Percentiles rank a stretch among this genome's conserved stretches.
Conservation (phyloP, 1,140 invertebrate genomes). For the Drosophila pruinosa region DNA sequence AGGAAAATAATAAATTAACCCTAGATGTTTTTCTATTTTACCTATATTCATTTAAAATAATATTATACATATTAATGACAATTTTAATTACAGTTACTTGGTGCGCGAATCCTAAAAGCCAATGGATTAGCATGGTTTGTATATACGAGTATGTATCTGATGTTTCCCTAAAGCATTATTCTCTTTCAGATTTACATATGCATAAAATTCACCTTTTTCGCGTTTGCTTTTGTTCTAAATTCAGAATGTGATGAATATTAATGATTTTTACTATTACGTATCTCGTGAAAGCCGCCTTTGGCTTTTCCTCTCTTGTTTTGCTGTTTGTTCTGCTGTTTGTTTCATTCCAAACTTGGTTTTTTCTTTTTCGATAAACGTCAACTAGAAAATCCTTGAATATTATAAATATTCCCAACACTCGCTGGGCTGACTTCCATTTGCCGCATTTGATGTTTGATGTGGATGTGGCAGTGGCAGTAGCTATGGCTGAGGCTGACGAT, state of each 20-base stretch:
- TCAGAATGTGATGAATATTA: constrained; percentile 61
- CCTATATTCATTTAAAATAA: too few relatives aligned
- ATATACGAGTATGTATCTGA: not conserved
- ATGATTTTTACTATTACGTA: constrained; percentile 43
- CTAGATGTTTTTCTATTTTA: too few relatives aligned
- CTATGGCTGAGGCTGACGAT: not conserved
- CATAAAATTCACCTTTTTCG: not conserved
- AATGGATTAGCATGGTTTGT: too few relatives aligned
- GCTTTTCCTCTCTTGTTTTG: constrained; percentile 3
- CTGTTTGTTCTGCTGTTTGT: constrained; percentile 16
- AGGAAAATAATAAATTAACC: too few relatives aligned
- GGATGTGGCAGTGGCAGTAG: too few relatives aligned
- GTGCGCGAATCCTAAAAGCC: too few relatives aligned
- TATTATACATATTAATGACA: too few relatives aligned
- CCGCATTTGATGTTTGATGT: constrained; percentile 56
- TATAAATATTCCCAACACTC: constrained; percentile 66
- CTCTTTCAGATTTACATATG: not conserved
- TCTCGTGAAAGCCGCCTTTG: constrained; percentile 32
- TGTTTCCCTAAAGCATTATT: not conserved
- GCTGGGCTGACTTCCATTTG: constrained; percentile 28
- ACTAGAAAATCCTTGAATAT: constrained; percentile 70
- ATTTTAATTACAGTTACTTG: too few relatives aligned
- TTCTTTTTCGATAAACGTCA: constrained; percentile 48
- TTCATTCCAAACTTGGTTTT: constrained; percentile 26
- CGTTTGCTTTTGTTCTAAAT: constrained; percentile 10